Evolutionary conservation across 1,140 invertebrate genomes (phyloP), one percentile per base, ranked within the genome.

Genomic region (Euura lappo): DNA sequence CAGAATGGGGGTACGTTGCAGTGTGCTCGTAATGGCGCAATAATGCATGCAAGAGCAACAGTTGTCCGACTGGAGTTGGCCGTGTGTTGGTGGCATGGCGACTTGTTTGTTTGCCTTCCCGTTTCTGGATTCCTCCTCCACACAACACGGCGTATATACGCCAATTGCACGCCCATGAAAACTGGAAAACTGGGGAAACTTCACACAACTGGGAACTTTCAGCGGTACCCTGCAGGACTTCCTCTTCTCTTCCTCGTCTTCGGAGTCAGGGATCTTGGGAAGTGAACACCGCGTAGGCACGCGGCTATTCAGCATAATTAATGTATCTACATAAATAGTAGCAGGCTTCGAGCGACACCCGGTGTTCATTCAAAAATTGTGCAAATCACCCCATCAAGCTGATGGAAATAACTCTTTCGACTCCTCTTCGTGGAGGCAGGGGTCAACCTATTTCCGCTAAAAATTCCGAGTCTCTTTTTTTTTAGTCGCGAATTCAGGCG

Each of bases 31-130:
- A 80, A 79, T 75, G 77, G 70, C 75, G 75, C 76, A 80, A 80
- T 80, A 80, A 80, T 76, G 79, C 76, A 80, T 80, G 79, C 76
- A 74, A 69, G 64, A 80, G 79, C 79, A 80, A 80, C 79, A 80
- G 79, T 80, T 80, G 79, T 80, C 79, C 79, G 79, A 72, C 70
- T 47, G 71, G 51, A 60, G 6, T 60, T 60, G 51, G 51, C 3
- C 51, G 8, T 60, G 51, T 6, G 51, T 60, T 60, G 8, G 6
- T 28, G 6, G 51, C 51, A 60, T 28, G 51, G 51, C 51, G 51
- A n/a, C 51, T 60, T 60, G 51, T 60, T 60, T 60, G 51, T 60
- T 60, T 6, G 51, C 51, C 8, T 60, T 60, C 51, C 51, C 51
- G 51, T 60, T 60, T 60, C 8, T n/a, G 51, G 13, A 60, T 60